phyloP scores from a whole-genome alignment of 2,797 vertebrate species.

The Stomatorhinus walkeri region DNA sequence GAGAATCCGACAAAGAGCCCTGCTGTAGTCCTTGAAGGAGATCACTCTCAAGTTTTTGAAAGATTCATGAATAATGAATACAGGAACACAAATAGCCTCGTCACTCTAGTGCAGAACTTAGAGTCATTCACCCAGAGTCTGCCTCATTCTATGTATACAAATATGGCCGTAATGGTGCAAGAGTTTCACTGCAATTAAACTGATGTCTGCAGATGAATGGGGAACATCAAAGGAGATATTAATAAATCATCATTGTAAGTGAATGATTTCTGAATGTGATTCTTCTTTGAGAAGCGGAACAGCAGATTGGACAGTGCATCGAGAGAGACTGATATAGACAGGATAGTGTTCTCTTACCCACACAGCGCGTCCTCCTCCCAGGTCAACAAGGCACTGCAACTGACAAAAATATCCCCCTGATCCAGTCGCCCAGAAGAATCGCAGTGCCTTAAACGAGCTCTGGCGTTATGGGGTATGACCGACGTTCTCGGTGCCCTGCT shows the following conservation, averaged over 20 bases:
- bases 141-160: neutral
- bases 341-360: neutral
- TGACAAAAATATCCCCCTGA: neutral
- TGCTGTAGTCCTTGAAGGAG: neutral
- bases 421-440: neutral
- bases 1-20: neutral
- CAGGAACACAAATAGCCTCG: neutral
- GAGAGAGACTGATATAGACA: neutral
- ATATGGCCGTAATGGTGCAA: neutral
- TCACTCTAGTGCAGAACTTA: neutral
- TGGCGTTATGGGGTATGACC: neutral
- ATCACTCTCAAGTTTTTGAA: neutral
- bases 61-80: conserved; percentile 9
- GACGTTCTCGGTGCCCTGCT: neutral
- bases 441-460: neutral
- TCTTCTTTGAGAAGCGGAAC: neutral
- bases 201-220: neutral
- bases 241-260: neutral
- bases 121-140: neutral
- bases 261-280: neutral
- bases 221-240: neutral
- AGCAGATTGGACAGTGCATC: neutral
- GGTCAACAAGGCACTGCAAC: neutral
- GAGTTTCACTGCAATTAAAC: neutral
- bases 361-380: neutral